phyloP scores from a whole-genome alignment of 2,888 invertebrate genomes.

The Aphidius colemani region DNA sequence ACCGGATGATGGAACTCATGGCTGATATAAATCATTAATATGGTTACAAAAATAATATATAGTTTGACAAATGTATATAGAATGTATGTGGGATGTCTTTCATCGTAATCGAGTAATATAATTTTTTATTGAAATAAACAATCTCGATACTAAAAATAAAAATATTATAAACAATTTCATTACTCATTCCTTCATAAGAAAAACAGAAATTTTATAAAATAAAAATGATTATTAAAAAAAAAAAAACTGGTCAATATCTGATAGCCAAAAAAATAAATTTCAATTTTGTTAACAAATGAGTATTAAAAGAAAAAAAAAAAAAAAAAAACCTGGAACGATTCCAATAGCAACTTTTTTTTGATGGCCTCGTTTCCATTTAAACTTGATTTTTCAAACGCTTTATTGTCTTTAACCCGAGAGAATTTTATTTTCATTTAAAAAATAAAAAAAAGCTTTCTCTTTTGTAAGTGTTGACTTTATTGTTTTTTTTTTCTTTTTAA shows the following conservation, averaged over 20 bases:
- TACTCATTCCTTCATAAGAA: too few relatives aligned
- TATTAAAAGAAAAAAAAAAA: background rate
- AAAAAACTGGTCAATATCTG: too few relatives aligned
- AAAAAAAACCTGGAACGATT: slow-evolving; percentile 1
- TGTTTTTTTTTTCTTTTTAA: background rate
- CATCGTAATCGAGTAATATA: slow-evolving; percentile 7
- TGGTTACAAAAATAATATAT: slow-evolving; percentile 45
- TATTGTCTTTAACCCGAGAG: too few relatives aligned
- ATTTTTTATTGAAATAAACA: too few relatives aligned
- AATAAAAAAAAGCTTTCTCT: background rate
- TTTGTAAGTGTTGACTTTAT: slow-evolving; percentile 2
- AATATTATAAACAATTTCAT: too few relatives aligned
- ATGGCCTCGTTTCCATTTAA: slow-evolving; percentile 1
- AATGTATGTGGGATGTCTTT: slow-evolving; percentile 17
- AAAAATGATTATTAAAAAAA: too few relatives aligned
- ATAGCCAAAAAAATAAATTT: too few relatives aligned
- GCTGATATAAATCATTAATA: slow-evolving; percentile 38
- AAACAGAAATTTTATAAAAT: too few relatives aligned
- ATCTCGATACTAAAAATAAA: too few relatives aligned
- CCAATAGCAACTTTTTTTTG: slow-evolving; percentile 7
- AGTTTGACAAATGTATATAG: slow-evolving; percentile 39
- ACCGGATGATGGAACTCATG: slow-evolving; percentile 25
- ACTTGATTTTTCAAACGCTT: background rate
- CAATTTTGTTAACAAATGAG: too few relatives aligned
- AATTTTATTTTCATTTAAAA: background rate